Base-by-base conservation (phyloP, 2,888 invertebrate species). In the Acanthopleura granulata region DNA sequence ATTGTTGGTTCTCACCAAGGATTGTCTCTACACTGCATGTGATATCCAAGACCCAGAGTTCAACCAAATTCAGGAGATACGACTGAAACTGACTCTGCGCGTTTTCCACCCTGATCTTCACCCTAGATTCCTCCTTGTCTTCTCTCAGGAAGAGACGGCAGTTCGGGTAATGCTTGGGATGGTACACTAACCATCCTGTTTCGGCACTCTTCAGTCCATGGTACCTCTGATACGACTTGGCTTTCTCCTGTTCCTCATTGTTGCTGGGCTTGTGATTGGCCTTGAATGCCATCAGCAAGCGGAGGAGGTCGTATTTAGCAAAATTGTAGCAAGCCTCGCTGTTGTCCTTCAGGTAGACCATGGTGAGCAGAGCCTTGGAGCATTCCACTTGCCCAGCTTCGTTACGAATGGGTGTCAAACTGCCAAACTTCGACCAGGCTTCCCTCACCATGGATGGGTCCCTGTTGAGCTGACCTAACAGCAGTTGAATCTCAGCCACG, bases 341-440 rank as follows among this genome's bases (percentile, higher is more conserved):
- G 22, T 57, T 12, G 57, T 22, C 57, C 6, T 18, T 57, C 57
- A 57, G 18, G 18, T 4, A 6, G 57, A 18, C 57, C 74, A 49
- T 25, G 50, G 30, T n/a, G 50, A 74, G 29, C 51, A 50, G 30
- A 16, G 75, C 74, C 66, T 82, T 75, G 62, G 79, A 76, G 72
- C 82, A 83, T 49, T 84, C 83, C 22, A 85, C 66, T 30, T 79
- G 75, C 0, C 83, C 84, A n/a, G 80, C 81, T 29, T 77, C 80
- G 75, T 83, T 83, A 62, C 76, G 51, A 22, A 74, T 74, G 51
- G 82, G 84, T 62, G 78, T 79, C 0, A 77, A 75, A 9, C 76
- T 75, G 0, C 61, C 14, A 70, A 84, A 85, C n/a, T 75, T 76
- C 22, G 76, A 79, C 75, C 76, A 83, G 14, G 83, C 82, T n/a